A percentile compares a stretch with the other conserved stretches of the same genome.
phyloP scores from a whole-genome alignment of 2,888 invertebrate species.

The Cephus spinipes region DNA sequence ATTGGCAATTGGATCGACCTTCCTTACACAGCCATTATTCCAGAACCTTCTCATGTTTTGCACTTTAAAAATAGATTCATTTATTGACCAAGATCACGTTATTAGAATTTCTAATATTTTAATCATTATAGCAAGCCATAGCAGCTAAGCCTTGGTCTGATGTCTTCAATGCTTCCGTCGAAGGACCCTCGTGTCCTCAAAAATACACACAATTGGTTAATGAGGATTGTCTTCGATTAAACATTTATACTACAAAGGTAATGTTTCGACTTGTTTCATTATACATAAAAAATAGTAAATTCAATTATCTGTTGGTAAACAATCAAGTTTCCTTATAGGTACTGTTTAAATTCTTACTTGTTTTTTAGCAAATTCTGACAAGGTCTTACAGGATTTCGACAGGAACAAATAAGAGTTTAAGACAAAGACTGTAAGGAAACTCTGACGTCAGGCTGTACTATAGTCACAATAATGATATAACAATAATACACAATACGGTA shows the following conservation, averaged over 20 bases:
- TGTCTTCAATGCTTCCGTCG: constrained; percentile 69
- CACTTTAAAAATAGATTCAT: background rate
- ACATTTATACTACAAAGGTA: constrained; percentile 71
- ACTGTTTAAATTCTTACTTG: background rate
- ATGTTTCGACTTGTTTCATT: background rate
- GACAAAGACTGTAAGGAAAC: background rate
- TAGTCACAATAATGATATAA: background rate
- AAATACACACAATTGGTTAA: constrained; percentile 54
- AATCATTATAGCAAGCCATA: constrained; percentile 66
- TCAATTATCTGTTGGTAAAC: background rate
- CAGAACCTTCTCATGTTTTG: background rate
- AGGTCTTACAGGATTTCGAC: background rate
- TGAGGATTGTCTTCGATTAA: constrained; percentile 75
- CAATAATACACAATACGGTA: background rate
- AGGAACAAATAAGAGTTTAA: background rate
- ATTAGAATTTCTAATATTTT: background rate
- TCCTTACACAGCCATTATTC: background rate
- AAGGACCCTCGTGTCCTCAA: constrained; percentile 72
- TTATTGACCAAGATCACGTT: background rate
- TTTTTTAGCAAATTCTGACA: background rate
- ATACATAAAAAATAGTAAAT: background rate
- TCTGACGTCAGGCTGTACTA: background rate
- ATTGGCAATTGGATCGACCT: background rate
- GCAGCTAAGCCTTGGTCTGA: constrained; percentile 68
- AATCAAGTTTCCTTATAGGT: background rate